These are phyloP conservation scores for Lepidotrigona ventralis DNA, from an alignment of 1,140 invertebrate species.

Conservation along the genomic window DNA sequence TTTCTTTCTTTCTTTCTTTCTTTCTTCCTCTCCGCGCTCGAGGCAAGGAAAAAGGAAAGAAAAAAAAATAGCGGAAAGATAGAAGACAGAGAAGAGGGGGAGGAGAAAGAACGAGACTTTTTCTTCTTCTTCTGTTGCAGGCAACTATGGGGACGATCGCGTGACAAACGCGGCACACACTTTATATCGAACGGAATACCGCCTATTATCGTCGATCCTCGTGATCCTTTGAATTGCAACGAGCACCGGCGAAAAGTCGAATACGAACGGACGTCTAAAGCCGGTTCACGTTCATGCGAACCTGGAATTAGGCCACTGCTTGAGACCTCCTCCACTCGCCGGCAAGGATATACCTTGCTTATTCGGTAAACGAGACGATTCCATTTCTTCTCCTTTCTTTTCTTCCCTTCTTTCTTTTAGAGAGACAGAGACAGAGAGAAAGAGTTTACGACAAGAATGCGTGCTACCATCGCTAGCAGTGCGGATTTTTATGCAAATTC, in stretches of 20 bases:
- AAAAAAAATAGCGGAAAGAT: not conserved
- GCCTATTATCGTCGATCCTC: constrained; percentile 41
- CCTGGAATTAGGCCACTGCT: constrained; percentile 28
- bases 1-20: no score
- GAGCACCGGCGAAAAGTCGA: constrained; percentile 33
- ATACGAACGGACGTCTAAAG: constrained; percentile 38
- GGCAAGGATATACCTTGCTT: not conserved
- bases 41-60: not conserved
- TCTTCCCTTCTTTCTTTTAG: no score
- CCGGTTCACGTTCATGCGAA: constrained; percentile 19
- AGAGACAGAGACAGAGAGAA: no score
- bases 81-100: not conserved
- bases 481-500: no score
- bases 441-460: not conserved
- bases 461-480: no score
- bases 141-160: constrained; percentile 14
- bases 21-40: not conserved
- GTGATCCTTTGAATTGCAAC: constrained; percentile 53
- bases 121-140: not conserved
- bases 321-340: not conserved
- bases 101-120: no score
- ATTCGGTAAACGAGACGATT: not conserved
- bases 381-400: not conserved
- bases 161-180: constrained; percentile 43
- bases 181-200: constrained; percentile 50